These are phyloP conservation scores for Ciconia maguari DNA, from an alignment of 2,113 vertebrate species.

Conservation along the genomic window DNA sequence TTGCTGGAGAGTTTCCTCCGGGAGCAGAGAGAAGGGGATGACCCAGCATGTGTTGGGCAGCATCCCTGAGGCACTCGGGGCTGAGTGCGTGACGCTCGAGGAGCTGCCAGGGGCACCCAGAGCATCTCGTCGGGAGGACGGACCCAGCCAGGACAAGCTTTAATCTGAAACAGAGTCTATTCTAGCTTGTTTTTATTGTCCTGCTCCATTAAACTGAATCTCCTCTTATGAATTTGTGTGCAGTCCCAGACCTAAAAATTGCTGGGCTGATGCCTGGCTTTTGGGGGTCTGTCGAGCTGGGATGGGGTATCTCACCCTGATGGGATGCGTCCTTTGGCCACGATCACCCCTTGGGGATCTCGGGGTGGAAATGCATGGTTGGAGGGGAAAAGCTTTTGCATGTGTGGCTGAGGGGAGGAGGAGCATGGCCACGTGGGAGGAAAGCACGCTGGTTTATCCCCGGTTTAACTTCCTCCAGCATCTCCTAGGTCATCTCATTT, in stretches of 20 bases:
- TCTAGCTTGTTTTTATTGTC: neutral
- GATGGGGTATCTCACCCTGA: neutral
- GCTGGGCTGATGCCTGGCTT: rapidly evolving
- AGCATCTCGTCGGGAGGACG: rapidly evolving
- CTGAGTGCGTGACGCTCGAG: neutral
- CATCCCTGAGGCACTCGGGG: neutral
- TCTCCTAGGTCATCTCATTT: neutral
- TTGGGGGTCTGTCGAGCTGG: neutral
- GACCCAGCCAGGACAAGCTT: neutral
- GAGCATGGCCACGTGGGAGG: rapidly evolving
- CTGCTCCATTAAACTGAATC: neutral
- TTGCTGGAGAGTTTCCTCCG: neutral
- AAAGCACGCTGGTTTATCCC: neutral
- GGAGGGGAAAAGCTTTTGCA: rapidly evolving
- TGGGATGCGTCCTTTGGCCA: rapidly evolving
- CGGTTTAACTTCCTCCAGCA: neutral
- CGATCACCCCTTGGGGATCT: rapidly evolving
- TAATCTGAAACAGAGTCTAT: neutral
- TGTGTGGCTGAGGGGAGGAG: neutral
- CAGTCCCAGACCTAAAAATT: rapidly evolving
- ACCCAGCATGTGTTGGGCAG: rapidly evolving
- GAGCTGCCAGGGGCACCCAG: neutral
- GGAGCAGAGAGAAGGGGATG: neutral
- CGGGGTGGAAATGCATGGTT: neutral
- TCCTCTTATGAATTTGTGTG: rapidly evolving